Conservation (phyloP, 2,113 vertebrate species). For the Nothocercus julius region DNA sequence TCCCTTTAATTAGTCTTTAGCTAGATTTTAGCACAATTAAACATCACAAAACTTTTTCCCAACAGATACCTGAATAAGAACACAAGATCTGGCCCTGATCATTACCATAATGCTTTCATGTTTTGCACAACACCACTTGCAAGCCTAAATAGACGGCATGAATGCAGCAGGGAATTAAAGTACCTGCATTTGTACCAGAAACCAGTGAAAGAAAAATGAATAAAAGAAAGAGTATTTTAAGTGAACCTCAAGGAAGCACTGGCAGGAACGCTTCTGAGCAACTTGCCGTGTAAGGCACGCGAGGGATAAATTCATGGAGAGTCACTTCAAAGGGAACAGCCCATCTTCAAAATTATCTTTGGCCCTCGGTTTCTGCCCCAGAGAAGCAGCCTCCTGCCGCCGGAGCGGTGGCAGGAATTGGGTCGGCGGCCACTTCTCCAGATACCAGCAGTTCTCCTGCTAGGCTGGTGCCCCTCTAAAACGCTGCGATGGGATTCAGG, state of each 20-base stretch:
- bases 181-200: constrained; percentile 25
- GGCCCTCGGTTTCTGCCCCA: background rate
- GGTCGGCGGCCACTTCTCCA: constrained; percentile 4
- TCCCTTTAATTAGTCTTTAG: background rate
- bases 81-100: background rate
- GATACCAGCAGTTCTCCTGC: background rate
- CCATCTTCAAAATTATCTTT: constrained; percentile 42
- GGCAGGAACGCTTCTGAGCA: constrained; percentile 36
- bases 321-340: constrained; percentile 41
- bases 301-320: constrained; percentile 20
- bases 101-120: constrained; percentile 36
- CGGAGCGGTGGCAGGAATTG: background rate
- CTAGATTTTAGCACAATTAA: constrained; percentile 36
- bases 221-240: background rate
- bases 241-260: constrained; percentile 38
- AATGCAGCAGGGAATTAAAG: constrained; percentile 8
- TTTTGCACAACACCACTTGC: constrained; percentile 33
- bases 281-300: constrained; percentile 7
- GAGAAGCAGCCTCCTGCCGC: background rate
- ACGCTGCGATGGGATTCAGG: constrained; percentile 30
- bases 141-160: constrained; percentile 24
- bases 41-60: background rate
- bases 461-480: background rate
- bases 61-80: constrained; percentile 26
- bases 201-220: background rate